These are phyloP conservation scores for Diachasmimorpha longicaudata DNA, from an alignment of 1,140 invertebrate species.

Conservation along the genomic window DNA sequence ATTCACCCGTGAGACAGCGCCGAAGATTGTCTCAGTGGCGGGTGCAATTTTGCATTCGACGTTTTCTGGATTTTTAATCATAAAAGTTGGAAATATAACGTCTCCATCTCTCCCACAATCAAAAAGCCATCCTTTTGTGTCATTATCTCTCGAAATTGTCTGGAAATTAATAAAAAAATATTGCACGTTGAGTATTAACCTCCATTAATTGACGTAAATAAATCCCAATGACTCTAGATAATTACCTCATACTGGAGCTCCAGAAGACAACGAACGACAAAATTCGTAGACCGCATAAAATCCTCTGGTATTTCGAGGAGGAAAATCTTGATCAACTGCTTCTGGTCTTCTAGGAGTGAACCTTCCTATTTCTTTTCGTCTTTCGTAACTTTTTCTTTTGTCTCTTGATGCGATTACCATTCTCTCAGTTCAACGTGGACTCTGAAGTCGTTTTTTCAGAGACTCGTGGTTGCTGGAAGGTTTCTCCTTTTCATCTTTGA, in stretches of 20 bases:
- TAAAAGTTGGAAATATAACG: conserved; percentile 74
- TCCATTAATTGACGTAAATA: neutral
- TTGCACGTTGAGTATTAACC: neutral
- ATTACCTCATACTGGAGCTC: conserved; percentile 71
- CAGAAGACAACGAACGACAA: conserved; percentile 70
- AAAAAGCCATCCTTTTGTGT: conserved; percentile 77
- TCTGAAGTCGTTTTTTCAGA: neutral
- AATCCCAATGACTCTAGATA: neutral
- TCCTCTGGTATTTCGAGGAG: conserved; percentile 87
- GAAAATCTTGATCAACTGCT: conserved; percentile 75
- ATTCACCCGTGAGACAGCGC: conserved; percentile 75
- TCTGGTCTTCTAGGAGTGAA: conserved; percentile 31
- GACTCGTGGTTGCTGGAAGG: neutral
- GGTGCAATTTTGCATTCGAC: conserved; percentile 73
- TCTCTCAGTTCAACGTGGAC: neutral
- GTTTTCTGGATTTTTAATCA: conserved; percentile 76
- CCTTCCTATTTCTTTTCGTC: neutral
- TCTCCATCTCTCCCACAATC: conserved; percentile 90
- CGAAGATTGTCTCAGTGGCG: conserved; percentile 85
- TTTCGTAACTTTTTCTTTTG: neutral
- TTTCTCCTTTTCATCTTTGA: neutral
- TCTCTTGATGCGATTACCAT: neutral
- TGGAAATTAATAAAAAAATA: conserved; percentile 46
- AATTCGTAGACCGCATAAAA: conserved; percentile 85
- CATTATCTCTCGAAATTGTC: conserved; percentile 75